phyloP scores from a whole-genome alignment of 2,797 vertebrate genomes.

The Arnoldichthys spilopterus region DNA sequence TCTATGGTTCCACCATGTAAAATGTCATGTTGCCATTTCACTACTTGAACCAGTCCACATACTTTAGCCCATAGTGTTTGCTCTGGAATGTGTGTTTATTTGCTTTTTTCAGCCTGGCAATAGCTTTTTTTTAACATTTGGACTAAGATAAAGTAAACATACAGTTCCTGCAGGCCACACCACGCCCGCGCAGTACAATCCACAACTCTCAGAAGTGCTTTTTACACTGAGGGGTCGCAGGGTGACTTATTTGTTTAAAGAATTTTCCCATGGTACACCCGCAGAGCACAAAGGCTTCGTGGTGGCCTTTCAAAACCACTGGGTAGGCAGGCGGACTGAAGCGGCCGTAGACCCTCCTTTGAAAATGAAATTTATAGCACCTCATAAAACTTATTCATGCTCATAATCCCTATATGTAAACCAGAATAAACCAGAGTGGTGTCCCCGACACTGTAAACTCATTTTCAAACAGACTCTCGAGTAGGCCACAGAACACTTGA shows the following conservation, averaged over 20 bases:
- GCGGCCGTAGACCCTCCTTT: slow-evolving; percentile 70
- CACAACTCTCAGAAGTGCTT: slow-evolving; percentile 73
- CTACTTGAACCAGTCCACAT: slow-evolving; percentile 47
- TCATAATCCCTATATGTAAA: slow-evolving; percentile 75
- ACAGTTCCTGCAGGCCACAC: slow-evolving; percentile 67
- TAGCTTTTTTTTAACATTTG: slow-evolving; percentile 71
- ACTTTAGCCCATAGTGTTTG: slow-evolving; percentile 66
- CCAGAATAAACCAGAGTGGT: slow-evolving; percentile 63
- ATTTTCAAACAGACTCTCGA: slow-evolving; percentile 31
- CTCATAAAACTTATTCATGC: slow-evolving; percentile 76
- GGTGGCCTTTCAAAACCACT: slow-evolving; percentile 76
- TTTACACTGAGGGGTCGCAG: slow-evolving; percentile 72
- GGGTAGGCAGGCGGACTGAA: slow-evolving; percentile 73
- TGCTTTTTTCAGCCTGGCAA: slow-evolving; percentile 71
- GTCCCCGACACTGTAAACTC: slow-evolving; percentile 60
- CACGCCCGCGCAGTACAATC: slow-evolving; percentile 74
- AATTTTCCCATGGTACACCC: slow-evolving; percentile 81
- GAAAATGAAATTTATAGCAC: slow-evolving; percentile 79
- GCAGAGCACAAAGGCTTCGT: slow-evolving; percentile 76
- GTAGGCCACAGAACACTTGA: slow-evolving; percentile 13
- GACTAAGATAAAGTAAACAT: slow-evolving; percentile 74
- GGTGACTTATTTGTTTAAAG: slow-evolving; percentile 80
- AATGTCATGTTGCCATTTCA: slow-evolving; percentile 48
- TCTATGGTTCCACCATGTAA: not conserved
- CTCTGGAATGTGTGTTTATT: slow-evolving; percentile 75